Evolutionary conservation across 2,113 vertebrate species (phyloP).

Genomic region (Leptobrachium ailaonicum): DNA sequence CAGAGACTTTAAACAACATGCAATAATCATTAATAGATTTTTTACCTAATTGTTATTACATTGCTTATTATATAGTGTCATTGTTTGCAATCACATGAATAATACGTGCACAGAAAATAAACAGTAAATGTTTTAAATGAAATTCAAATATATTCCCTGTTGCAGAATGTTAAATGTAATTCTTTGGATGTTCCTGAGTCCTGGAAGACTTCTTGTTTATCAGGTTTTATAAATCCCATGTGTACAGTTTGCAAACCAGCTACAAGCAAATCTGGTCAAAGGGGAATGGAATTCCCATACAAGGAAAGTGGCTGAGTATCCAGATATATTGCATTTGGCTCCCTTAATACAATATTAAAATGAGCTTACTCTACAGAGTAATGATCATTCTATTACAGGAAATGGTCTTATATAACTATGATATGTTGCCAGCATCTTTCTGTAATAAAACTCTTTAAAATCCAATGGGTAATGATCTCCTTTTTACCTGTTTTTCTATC

Average conservation of each 20-base stretch:
- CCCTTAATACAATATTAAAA: slow-evolving; percentile 36
- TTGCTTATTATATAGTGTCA: too few relatives aligned
- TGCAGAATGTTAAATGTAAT: background rate
- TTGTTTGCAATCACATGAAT: background rate
- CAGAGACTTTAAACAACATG: too few relatives aligned
- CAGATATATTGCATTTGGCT: slow-evolving; percentile 42
- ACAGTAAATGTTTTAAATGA: background rate
- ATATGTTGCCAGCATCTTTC: slow-evolving; percentile 14
- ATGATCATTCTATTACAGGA: slow-evolving; percentile 45
- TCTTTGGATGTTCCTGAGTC: background rate
- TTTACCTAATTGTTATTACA: too few relatives aligned
- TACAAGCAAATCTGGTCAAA: slow-evolving; percentile 3
- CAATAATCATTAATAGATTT: too few relatives aligned
- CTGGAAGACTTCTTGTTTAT: slow-evolving; percentile 1
- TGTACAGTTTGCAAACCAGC: slow-evolving; percentile 9
- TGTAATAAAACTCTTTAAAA: slow-evolving; percentile 32
- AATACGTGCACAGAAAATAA: background rate
- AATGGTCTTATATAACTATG: slow-evolving; percentile 36
- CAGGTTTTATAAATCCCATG: slow-evolving; percentile 3
- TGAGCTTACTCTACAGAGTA: slow-evolving; percentile 26
- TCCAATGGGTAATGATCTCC: background rate
- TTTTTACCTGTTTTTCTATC: slow-evolving; percentile 2
- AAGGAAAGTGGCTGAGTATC: slow-evolving; percentile 4
- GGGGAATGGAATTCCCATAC: slow-evolving; percentile 12
- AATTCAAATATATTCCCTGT: background rate